Conservation (phyloP, 1,140 invertebrate species). For the Caenorhabditis tropicalis region DNA sequence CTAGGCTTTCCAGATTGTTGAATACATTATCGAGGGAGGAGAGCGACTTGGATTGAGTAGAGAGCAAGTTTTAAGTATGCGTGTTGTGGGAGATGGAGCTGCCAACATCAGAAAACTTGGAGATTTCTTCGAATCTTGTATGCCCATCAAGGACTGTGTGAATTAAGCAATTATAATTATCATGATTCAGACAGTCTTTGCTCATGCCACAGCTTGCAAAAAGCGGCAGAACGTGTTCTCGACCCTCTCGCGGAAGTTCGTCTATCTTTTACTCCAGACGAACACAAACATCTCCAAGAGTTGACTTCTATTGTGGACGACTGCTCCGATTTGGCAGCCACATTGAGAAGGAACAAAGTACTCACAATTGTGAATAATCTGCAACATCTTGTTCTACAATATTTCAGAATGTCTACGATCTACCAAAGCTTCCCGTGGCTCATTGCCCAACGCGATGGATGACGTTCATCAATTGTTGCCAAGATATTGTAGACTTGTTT, state of each 20-base stretch:
- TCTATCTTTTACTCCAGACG: background rate
- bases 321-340: background rate
- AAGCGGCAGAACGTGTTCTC: background rate
- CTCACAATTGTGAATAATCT: too few species aligned
- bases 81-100: background rate
- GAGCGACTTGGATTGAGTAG: background rate
- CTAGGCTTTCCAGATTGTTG: background rate
- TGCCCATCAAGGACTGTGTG: background rate
- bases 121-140: background rate
- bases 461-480: background rate
- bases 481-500: too few species aligned
- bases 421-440: background rate
- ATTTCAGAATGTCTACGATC: background rate
- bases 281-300: background rate
- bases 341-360: background rate
- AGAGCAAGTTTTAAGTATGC: background rate
- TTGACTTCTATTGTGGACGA: background rate
- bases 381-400: too few species aligned
- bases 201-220: background rate
- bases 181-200: background rate
- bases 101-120: background rate
- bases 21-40: background rate
- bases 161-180: background rate
- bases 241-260: background rate
- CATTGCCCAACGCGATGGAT: background rate